Base-by-base conservation (phyloP, 2,797 vertebrate species). In the Sparus aurata region DNA sequence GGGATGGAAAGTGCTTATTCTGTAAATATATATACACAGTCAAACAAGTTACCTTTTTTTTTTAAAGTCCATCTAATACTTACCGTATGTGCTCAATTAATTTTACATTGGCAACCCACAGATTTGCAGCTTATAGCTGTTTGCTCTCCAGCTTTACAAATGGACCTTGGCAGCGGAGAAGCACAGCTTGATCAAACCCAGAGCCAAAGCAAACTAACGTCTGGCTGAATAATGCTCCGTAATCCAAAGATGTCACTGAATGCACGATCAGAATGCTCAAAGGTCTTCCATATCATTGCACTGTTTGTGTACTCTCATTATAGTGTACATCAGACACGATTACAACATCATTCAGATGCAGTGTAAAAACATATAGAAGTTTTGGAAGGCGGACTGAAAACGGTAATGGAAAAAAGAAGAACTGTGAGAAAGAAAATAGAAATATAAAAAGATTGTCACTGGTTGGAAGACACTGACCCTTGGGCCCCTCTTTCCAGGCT, bases 401-500 rank as follows among this genome's bases (percentile, higher is more conserved):
- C 20, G 13, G 10, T 45, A 27, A 62, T 41, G 34, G 55, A 75
- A 62, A 61, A 62, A n/a, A 43, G 5, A 69, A 25, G 8, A 78
- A 67, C 4, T 16, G 13, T 23, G 23, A 27, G 46, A 61, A 53
- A 43, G 3, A 59, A 34, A 78, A 58, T 53, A 57, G 53, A 53
- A 77, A 34, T 78, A 58, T 53, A 57, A 53, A 53, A 77, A 77
- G 84, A 17, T 23, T 80, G 64, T 73, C 57, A 27, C 30, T 71
- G 30, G 15, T 41, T 69, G 55, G 41, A 61, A 68, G 52, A 70
- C 25, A 80, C 98, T 97, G 94, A 99, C 98, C 94, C 96, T 90
- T 25, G 97, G 96, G 2, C 98, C 98, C 91, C 97, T 96, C 91
- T 96, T 96, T 73, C 98, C 98, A 18, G 94, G 95, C 85, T 95